A percentile compares a stretch with the other conserved stretches of the same genome.
Conservation (phyloP, 2,888 invertebrate species). For the Panorpa germanica region DNA sequence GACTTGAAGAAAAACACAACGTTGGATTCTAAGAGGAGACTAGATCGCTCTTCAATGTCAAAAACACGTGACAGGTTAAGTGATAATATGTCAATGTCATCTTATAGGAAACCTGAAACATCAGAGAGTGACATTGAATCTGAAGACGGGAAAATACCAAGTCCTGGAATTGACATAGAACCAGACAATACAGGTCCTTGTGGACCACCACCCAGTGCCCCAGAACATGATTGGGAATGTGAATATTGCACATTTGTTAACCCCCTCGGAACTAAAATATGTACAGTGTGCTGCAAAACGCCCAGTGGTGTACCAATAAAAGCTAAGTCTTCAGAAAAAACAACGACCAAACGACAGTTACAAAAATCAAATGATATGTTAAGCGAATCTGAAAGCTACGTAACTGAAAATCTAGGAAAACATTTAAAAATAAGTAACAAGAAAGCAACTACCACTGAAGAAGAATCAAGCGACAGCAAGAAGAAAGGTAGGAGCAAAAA, state of each 20-base stretch:
- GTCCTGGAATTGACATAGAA: constrained; percentile 13
- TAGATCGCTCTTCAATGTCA: constrained; percentile 5
- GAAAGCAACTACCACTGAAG: constrained; percentile 11
- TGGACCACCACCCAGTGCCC: constrained; percentile 29
- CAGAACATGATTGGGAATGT: constrained; percentile 58
- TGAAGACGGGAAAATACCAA: constrained; percentile 10
- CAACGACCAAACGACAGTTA: constrained; percentile 13
- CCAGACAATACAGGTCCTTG: constrained; percentile 16
- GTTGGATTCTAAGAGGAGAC: constrained; percentile 9
- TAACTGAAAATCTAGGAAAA: constrained; percentile 8
- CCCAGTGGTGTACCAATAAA: constrained; percentile 23
- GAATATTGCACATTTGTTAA: constrained; percentile 84
- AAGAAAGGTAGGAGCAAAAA: constrained; percentile 55
- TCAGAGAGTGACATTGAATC: constrained; percentile 11
- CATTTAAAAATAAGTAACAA: constrained; percentile 10
- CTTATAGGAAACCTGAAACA: constrained; percentile 3
- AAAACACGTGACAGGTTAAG: constrained; percentile 3
- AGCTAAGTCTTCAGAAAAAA: constrained; percentile 14
- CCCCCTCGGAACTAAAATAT: constrained; percentile 57
- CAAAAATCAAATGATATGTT: constrained; percentile 9
- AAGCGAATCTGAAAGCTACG: background rate
- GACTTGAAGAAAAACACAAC: constrained; percentile 8
- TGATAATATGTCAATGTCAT: constrained; percentile 2
- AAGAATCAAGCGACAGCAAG: constrained; percentile 23
- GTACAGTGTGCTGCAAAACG: constrained; percentile 75